A percentile compares a stretch with the other conserved stretches of the same genome.
These are phyloP conservation scores for Caranx melampygus DNA, from an alignment of 2,113 vertebrate genomes.

Conservation along the genomic window DNA sequence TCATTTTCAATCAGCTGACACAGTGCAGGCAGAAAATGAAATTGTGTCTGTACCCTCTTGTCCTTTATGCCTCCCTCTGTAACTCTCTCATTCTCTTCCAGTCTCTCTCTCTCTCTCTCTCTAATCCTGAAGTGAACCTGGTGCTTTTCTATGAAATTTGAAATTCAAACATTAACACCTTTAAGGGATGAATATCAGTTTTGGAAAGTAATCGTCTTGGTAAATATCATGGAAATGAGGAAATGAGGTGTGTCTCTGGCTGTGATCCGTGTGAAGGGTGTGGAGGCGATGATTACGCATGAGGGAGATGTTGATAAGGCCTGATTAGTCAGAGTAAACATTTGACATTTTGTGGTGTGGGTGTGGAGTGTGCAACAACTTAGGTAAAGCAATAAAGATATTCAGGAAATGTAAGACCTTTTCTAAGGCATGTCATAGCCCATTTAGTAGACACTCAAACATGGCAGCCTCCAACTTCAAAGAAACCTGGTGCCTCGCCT, in stretches of 20 bases:
- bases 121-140: no score
- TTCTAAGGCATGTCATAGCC: neutral
- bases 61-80: slow-evolving; percentile 34
- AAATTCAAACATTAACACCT: neutral
- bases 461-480: neutral
- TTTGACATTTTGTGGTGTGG: slow-evolving; percentile 18
- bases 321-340: slow-evolving; percentile 12
- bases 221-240: slow-evolving; percentile 21
- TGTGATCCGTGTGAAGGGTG: slow-evolving; percentile 38
- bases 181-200: neutral
- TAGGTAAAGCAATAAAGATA: neutral
- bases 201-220: neutral
- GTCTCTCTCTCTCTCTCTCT: neutral
- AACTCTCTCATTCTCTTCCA: slow-evolving; percentile 7
- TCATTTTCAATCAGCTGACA: slow-evolving; percentile 64
- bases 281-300: slow-evolving; percentile 36
- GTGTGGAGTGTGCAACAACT: neutral
- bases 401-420: neutral
- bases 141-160: no score
- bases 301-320: slow-evolving; percentile 45
- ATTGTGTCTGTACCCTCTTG: slow-evolving; percentile 29
- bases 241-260: slow-evolving; percentile 43
- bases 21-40: slow-evolving; percentile 38
- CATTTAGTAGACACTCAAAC: neutral
- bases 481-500: neutral